phyloP scores from a whole-genome alignment of 2,888 invertebrate species.

The Megalurothrips usitatus region DNA sequence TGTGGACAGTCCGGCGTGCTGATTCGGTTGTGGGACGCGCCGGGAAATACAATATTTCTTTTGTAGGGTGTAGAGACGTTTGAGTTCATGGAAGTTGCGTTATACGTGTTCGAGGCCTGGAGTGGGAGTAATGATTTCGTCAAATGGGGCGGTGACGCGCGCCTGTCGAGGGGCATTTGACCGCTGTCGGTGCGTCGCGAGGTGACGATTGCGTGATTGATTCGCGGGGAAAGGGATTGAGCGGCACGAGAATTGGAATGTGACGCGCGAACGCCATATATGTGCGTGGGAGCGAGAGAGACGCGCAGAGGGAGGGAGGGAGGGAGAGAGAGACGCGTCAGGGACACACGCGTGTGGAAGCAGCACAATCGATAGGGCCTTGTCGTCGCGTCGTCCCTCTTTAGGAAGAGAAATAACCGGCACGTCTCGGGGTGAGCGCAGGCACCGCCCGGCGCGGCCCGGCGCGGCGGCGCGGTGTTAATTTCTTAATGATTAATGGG shows the following conservation, averaged over 20 bases:
- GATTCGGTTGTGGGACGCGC: no score
- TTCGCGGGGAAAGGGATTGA: neutral
- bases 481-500: neutral
- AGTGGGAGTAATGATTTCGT: no score
- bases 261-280: neutral
- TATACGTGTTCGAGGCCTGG: no score
- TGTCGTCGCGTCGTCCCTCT: neutral
- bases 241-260: neutral
- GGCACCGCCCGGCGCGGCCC: neutral
- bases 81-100: no score
- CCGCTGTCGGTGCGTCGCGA: no score
- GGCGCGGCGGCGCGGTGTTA: slow-evolving; percentile 1
- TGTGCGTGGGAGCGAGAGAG: neutral
- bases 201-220: neutral
- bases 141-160: no score
- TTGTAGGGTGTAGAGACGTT: no score
- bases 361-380: neutral
- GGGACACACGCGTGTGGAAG: neutral
- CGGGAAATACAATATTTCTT: no score
- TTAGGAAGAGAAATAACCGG: slow-evolving; percentile 24
- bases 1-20: no score
- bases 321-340: neutral
- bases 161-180: no score
- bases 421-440: neutral
- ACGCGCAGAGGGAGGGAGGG: neutral